Conservation (phyloP, 2,113 vertebrate genomes). For the Pholis gunnellus region DNA sequence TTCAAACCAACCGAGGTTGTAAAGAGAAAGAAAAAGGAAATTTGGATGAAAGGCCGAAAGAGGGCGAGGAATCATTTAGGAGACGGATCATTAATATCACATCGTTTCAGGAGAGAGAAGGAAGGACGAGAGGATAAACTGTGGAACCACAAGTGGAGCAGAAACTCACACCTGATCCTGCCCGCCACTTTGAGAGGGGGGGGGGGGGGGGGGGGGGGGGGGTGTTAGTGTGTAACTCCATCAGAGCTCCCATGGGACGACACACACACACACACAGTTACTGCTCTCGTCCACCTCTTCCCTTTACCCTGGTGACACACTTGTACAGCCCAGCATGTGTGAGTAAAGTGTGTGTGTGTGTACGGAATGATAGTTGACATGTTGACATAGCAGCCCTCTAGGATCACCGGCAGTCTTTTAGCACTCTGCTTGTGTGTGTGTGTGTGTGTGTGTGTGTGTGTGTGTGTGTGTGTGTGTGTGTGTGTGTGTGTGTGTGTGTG, state of each 20-base stretch:
- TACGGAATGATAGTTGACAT: slow-evolving; percentile 33
- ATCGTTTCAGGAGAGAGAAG: slow-evolving; percentile 30
- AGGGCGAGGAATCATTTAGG: slow-evolving; percentile 39
- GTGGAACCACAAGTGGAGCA: slow-evolving; percentile 57
- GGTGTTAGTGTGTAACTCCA: slow-evolving; percentile 39
- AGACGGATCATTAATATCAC: slow-evolving; percentile 45
- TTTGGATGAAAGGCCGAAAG: not conserved
- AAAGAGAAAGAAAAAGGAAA: not conserved
- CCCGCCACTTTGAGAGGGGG: not conserved
- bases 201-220: not conserved
- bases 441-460: not conserved
- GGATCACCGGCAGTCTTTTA: slow-evolving; percentile 47
- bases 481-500: not conserved
- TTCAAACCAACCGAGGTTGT: not conserved
- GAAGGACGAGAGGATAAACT: slow-evolving; percentile 56
- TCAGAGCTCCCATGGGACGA: slow-evolving; percentile 49
- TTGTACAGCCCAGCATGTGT: slow-evolving; percentile 47
- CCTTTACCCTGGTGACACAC: slow-evolving; percentile 62
- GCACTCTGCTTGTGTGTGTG: not conserved
- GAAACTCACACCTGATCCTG: slow-evolving; percentile 67
- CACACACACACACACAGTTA: slow-evolving; percentile 9
- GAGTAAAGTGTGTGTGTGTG: not conserved
- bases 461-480: slow-evolving; percentile 15
- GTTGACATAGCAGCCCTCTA: slow-evolving; percentile 60
- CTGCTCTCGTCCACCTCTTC: slow-evolving; percentile 9